Percentiles rank a stretch among this genome's conserved stretches.
Evolutionary conservation across 2,797 vertebrate genomes (phyloP).

Genomic region (Pseudochirops corinnae): DNA sequence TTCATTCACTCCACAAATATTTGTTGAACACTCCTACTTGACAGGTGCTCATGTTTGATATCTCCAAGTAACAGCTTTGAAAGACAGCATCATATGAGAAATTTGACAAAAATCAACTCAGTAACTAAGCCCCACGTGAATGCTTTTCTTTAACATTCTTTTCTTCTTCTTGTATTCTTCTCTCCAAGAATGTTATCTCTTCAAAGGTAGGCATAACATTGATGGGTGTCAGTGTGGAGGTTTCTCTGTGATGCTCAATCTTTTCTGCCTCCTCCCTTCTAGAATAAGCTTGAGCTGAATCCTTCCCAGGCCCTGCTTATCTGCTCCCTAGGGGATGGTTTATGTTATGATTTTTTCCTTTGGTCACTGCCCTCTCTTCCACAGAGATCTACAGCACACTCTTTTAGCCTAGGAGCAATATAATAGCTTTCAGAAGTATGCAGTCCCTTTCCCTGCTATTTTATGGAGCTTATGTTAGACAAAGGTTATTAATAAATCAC

Average conservation of each 20-base stretch:
- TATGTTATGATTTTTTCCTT: background rate
- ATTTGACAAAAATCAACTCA: slow-evolving; percentile 1
- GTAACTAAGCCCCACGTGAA: slow-evolving; percentile 44
- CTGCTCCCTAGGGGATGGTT: background rate
- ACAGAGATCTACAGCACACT: background rate
- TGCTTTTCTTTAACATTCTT: slow-evolving; percentile 25
- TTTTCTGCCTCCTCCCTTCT: background rate
- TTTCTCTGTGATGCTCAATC: background rate
- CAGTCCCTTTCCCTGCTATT: background rate
- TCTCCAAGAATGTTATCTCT: background rate
- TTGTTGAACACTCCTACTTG: slow-evolving; percentile 24
- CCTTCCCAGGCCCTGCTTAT: background rate
- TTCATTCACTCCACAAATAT: slow-evolving; percentile 29
- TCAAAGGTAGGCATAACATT: background rate
- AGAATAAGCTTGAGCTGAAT: background rate
- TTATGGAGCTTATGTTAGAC: background rate
- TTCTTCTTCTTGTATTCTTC: background rate
- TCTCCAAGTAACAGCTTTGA: slow-evolving; percentile 26
- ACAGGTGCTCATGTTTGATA: slow-evolving; percentile 25
- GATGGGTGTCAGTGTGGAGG: background rate
- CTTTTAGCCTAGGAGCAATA: background rate
- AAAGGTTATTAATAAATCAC: background rate
- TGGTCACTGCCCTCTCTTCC: background rate
- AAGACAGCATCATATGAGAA: slow-evolving; percentile 31
- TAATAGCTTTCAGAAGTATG: background rate